Base-by-base conservation (phyloP, 2,797 vertebrate species). In the Oryzias dopingdopingensis region DNA sequence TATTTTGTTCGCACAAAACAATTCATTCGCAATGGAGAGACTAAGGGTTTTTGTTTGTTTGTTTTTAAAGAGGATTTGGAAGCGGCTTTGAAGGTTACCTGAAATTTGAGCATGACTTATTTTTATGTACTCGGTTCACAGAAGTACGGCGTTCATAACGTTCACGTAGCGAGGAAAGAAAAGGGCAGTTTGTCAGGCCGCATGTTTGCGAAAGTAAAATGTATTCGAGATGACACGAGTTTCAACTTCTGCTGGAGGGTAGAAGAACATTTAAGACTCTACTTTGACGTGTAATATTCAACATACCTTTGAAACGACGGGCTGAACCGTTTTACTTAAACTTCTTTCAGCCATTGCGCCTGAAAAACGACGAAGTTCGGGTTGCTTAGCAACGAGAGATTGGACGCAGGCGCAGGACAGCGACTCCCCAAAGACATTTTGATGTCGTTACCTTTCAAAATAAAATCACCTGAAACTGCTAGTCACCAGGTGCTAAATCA, bases 321-420 rank as follows among this genome's bases (percentile, higher is more conserved):
- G 6, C 12, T 54, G 24, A 1, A 26, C 29, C 29, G 64, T 78
- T 80, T 69, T 85, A 18, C 51, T 15, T 4, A 1, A 52, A 55
- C 43, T 68, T 73, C 55, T 82, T 52, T 83, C 86, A 14, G 90
- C 82, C 91, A 92, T 92, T 63, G 41, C 60, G 17, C 7, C 15
- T 4, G 15, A 0, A n/a, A 24, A 22, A 2, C 7, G 17, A 64
- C 14, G 14, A 23, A 37, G 29, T 52, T 44, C 45, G 16, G 32
- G 89, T 91, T 74, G 78, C 90, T 14, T 82, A 77, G 4, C 12
- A 29, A 70, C 86, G 91, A 85, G 81, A 1, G 0, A 17, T 26
- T 20, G 4, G 8, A 5, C 3, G 4, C 7, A 8, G 6, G 7
- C 17, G 8, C 26, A 24, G 40, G 77, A 85, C 74, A 66, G 85